phyloP scores from a whole-genome alignment of 2,113 vertebrate genomes.

The Oncorhynchus nerka region DNA sequence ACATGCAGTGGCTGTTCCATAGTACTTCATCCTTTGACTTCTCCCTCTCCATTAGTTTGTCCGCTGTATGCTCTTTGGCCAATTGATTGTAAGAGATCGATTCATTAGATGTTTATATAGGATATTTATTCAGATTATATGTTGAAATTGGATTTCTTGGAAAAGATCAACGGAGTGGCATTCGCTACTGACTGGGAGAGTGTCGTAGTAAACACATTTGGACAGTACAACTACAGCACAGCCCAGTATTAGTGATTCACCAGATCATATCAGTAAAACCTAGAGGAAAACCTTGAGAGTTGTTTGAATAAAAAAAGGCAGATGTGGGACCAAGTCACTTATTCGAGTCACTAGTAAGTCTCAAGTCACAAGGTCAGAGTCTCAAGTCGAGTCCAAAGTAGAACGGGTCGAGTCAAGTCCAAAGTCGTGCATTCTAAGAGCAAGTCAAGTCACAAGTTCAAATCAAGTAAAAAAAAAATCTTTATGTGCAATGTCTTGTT shows the following conservation, averaged over 20 bases:
- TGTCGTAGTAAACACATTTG: constrained; percentile 58
- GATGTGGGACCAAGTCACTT: too few species aligned
- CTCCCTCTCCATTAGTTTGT: not conserved
- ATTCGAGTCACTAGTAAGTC: too few species aligned
- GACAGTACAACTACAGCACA: constrained; percentile 48
- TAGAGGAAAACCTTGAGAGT: constrained; percentile 65
- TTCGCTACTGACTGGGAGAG: too few species aligned
- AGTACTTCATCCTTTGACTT: not conserved
- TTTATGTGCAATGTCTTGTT: too few species aligned
- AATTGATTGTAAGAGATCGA: constrained; percentile 15
- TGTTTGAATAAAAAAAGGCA: constrained; percentile 46
- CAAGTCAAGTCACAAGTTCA: too few species aligned
- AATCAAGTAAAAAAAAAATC: too few species aligned
- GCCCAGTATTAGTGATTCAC: constrained; percentile 66
- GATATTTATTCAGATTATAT: constrained; percentile 4
- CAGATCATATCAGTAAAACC: constrained; percentile 69
- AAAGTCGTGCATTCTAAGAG: too few species aligned
- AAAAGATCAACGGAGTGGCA: constrained; percentile 3
- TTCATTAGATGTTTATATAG: constrained; percentile 12
- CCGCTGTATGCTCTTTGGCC: too few species aligned
- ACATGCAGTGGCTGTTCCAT: constrained; percentile 51
- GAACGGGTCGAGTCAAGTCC: too few species aligned
- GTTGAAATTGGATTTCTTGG: not conserved
- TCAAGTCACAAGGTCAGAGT: too few species aligned
- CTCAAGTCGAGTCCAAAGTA: too few species aligned